Evolutionary conservation across 2,797 vertebrate species (phyloP).

Genomic region (Spondyliosoma cantharus): DNA sequence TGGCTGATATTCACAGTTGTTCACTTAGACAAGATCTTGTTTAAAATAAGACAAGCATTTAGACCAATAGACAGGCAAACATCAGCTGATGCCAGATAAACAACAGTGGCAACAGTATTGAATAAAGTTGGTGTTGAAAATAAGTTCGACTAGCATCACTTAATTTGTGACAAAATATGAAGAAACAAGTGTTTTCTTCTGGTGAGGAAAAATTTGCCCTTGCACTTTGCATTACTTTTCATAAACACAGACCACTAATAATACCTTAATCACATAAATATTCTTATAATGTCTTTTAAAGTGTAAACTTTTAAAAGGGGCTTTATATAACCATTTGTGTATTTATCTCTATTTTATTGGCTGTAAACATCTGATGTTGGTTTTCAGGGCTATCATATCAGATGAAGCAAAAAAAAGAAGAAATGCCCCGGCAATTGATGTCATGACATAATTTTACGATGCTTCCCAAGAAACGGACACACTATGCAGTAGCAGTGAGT

Average conservation of each 20-base stretch:
- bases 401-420: background rate
- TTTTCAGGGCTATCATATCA: background rate
- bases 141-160: too few relatives aligned
- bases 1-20: constrained; percentile 30
- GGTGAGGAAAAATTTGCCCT: background rate
- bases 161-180: background rate
- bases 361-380: background rate
- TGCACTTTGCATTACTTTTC: background rate
- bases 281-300: too few relatives aligned
- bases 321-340: too few relatives aligned
- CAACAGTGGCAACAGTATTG: background rate
- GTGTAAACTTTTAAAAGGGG: too few relatives aligned
- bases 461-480: background rate
- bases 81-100: constrained; percentile 36
- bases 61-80: constrained; percentile 28
- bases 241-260: background rate
- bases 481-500: background rate
- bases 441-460: background rate
- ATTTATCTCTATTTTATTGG: background rate
- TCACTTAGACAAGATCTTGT: background rate
- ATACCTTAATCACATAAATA: too few relatives aligned
- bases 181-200: background rate
- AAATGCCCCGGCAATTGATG: background rate
- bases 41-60: constrained; percentile 19
- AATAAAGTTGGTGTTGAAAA: background rate